Evolutionary conservation across 2,888 invertebrate species (phyloP).

Genomic region (Xestia ashworthii): DNA sequence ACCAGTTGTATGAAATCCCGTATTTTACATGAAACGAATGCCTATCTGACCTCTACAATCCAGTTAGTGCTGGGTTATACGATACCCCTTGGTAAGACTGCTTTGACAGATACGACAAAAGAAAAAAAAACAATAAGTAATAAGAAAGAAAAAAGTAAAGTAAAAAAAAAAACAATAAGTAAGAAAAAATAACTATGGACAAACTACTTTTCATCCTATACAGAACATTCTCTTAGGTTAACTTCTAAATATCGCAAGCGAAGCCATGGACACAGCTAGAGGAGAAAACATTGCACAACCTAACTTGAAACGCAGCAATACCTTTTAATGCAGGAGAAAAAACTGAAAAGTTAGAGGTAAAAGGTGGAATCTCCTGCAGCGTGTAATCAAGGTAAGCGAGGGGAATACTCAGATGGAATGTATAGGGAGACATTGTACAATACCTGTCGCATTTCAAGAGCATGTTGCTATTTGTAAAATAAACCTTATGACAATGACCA

Average conservation of each 20-base stretch:
- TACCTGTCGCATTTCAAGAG: not conserved
- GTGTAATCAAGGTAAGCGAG: conserved; percentile 57
- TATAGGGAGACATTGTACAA: not conserved
- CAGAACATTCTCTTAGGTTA: not conserved
- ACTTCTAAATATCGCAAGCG: not conserved
- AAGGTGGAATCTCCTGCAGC: conserved; percentile 43
- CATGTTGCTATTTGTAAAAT: not conserved
- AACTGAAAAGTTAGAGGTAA: conserved; percentile 32
- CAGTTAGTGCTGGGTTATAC: no score
- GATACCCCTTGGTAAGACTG: no score
- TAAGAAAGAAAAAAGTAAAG: no score
- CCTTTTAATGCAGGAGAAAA: conserved; percentile 30
- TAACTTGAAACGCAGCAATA: conserved; percentile 16
- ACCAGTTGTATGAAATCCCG: no score
- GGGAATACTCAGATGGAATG: not conserved
- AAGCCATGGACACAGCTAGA: not conserved
- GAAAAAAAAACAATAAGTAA: no score
- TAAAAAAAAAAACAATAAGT: no score
- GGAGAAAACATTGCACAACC: not conserved
- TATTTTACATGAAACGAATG: no score
- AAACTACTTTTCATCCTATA: not conserved
- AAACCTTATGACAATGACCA: not conserved
- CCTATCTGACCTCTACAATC: no score
- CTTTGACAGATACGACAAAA: no score
- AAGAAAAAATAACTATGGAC: not conserved